Base-by-base conservation (phyloP, 2,113 vertebrate genomes). In the Oostethus manadensis region DNA sequence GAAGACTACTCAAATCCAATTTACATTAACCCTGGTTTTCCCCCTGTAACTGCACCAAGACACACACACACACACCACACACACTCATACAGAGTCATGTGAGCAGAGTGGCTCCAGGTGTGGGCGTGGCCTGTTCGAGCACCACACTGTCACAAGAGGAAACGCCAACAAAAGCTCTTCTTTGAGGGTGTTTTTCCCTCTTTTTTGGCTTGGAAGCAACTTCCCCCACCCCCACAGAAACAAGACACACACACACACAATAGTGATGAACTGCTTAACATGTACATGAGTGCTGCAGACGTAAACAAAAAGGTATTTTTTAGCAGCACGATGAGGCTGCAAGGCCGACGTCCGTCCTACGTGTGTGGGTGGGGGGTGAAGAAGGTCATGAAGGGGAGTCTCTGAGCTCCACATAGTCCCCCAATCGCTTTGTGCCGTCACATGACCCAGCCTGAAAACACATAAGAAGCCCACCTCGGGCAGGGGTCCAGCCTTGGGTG, bases 221-320 rank as follows among this genome's bases (percentile, higher is more conserved):
- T 46, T 20, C 70, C 54, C 58, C 56, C 58, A n/a, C 51, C 67
- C 75, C 62, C 22, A 76, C 65, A 82, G 71, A 49, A 59, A 62
- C 51, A 58, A 74, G 65, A 77, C 56, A 33, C n/a, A 40, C 23
- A 18, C 51, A 66, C 50, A 58, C 68, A 64, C 18, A 66, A 53
- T 71, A 60, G 61, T 75, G 77, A 83, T 71, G 71, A 70, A 81
- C 75, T 77, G 70, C 71, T 86, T 73, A 79, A 80, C 77, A 84
- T 76, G 79, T 82, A 78, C 80, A 88, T 42, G 81, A 81, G 77
- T 82, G 82, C 81, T 83, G 82, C 76, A 79, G 70, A 80, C 75
- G 75, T 74, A 79, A 80, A 84, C 68, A 45, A 80, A 82, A 78
- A 81, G 73, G 77, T 74, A 67, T 74, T 77, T 66, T 81, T 76